phyloP scores from a whole-genome alignment of 92 coral and sea anemone genomes.

The Phenganax stokvisi region DNA sequence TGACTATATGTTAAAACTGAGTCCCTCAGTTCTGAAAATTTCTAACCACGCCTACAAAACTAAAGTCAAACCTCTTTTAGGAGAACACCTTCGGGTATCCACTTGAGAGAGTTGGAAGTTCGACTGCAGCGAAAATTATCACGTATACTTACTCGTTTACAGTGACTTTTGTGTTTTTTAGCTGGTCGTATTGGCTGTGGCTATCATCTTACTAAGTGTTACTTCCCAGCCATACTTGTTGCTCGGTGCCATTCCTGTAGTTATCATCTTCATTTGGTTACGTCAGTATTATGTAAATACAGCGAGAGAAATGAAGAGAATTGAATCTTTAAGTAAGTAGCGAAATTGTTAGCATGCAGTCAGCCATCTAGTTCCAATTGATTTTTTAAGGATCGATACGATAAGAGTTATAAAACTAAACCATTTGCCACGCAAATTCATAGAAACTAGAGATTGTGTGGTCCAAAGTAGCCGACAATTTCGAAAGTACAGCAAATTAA shows the following conservation, averaged over 20 bases:
- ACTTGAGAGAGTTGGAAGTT: too few relatives aligned
- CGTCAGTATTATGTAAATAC: conserved; percentile 74
- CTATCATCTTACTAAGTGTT: conserved; percentile 69
- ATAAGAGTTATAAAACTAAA: too few relatives aligned
- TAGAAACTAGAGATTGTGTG: too few relatives aligned
- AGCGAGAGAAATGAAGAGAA: conserved; percentile 77
- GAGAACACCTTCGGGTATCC: too few relatives aligned
- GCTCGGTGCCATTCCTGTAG: conserved; percentile 63
- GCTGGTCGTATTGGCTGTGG: conserved; percentile 59
- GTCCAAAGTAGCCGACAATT: too few relatives aligned
- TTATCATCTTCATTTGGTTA: conserved; percentile 55
- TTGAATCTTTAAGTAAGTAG: conserved; percentile 82
- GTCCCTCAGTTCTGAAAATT: not conserved
- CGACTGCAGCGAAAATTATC: not conserved
- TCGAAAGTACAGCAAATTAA: too few relatives aligned
- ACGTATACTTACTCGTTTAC: not conserved
- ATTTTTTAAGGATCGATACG: too few relatives aligned
- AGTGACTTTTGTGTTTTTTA: conserved; percentile 36
- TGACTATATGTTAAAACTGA: not conserved
- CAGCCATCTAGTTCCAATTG: not conserved
- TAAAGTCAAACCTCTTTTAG: too few relatives aligned
- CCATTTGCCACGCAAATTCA: too few relatives aligned
- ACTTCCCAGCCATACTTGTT: conserved; percentile 71
- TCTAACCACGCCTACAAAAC: too few relatives aligned
- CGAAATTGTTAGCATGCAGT: too few relatives aligned